phyloP scores from a whole-genome alignment of 2,797 vertebrate genomes.

The Nasua narica region DNA sequence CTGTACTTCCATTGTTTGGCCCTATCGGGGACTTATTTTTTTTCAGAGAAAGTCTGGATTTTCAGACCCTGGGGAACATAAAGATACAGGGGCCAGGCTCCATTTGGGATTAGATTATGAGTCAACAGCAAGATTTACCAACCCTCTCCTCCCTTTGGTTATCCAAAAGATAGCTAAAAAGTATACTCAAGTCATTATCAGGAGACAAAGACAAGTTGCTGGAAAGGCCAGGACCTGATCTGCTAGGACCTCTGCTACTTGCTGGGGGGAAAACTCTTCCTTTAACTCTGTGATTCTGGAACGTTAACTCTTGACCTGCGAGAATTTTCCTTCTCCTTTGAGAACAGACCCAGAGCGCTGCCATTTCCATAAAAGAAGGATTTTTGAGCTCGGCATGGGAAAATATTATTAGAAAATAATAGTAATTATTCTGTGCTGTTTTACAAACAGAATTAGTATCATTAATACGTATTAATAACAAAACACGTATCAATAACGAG shows the following conservation, averaged over 20 bases:
- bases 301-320: neutral
- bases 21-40: neutral
- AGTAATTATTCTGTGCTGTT: slow-evolving; percentile 51
- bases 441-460: slow-evolving; percentile 46
- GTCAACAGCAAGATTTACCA: neutral
- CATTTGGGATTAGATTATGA: neutral
- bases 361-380: neutral
- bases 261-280: neutral
- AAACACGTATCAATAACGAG: slow-evolving; percentile 6
- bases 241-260: neutral
- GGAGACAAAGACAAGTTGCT: neutral
- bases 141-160: neutral
- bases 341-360: neutral
- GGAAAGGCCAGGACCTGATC: neutral
- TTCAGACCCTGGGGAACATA: neutral
- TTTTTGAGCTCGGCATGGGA: slow-evolving; percentile 6
- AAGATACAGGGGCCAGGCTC: neutral
- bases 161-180: neutral
- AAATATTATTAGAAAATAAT: slow-evolving; percentile 60
- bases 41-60: neutral
- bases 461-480: slow-evolving; percentile 61
- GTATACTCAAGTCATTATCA: neutral
- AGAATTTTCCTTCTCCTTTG: neutral
- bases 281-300: neutral
- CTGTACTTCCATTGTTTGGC: neutral